phyloP scores from a whole-genome alignment of 2,888 invertebrate genomes.

The Eilema depressum region DNA sequence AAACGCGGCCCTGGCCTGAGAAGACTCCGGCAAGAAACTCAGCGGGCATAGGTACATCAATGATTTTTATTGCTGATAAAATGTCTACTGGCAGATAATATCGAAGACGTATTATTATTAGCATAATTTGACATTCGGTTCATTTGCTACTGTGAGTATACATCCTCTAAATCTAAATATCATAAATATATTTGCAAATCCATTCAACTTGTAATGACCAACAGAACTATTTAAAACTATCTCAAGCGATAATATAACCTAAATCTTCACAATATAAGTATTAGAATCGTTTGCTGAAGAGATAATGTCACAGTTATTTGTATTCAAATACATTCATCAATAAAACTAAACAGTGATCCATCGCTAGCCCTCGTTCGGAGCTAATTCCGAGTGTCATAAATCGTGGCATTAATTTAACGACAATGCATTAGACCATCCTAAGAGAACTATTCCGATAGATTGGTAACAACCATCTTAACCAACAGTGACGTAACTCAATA shows the following conservation, averaged over 20 bases:
- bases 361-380: slow-evolving; percentile 60
- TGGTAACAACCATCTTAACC: slow-evolving; percentile 75
- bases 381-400: slow-evolving; percentile 84
- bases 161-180: slow-evolving; percentile 15
- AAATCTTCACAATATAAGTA: slow-evolving; percentile 26
- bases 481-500: slow-evolving; percentile 53
- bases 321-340: slow-evolving; percentile 68
- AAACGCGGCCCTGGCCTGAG: too few species aligned
- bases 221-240: neutral
- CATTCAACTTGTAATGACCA: slow-evolving; percentile 32
- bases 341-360: slow-evolving; percentile 68
- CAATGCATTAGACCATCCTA: slow-evolving; percentile 84
- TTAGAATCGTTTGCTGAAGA: slow-evolving; percentile 39
- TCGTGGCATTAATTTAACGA: slow-evolving; percentile 86
- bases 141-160: too few species aligned
- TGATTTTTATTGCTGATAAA: neutral
- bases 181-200: slow-evolving; percentile 41
- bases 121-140: too few species aligned
- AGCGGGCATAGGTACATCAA: too few species aligned
- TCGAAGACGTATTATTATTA: too few species aligned
- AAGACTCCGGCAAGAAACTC: too few species aligned
- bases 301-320: slow-evolving; percentile 53
- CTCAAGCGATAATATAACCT: neutral
- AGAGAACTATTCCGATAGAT: slow-evolving; percentile 88
- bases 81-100: neutral